phyloP scores from a whole-genome alignment of 1,140 invertebrate species.

The Drosophila pallidifrons region DNA sequence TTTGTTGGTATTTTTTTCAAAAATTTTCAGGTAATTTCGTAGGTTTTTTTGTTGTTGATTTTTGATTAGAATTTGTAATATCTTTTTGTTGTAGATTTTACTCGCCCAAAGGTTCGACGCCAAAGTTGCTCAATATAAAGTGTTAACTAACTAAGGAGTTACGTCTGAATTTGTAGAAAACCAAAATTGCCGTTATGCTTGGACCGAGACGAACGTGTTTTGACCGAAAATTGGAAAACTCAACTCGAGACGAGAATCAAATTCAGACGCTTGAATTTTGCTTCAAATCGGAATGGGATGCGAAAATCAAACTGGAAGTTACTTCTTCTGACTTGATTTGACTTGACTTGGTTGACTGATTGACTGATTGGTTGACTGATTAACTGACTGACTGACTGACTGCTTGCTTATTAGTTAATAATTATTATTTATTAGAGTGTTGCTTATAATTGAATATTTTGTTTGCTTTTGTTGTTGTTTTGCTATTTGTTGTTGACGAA shows the following conservation, averaged over 20 bases:
- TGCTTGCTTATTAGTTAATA: conserved; percentile 47
- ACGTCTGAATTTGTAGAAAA: conserved; percentile 84
- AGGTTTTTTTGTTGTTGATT: conserved; percentile 58
- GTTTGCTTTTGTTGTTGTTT: conserved; percentile 51
- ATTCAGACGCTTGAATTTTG: conserved; percentile 83
- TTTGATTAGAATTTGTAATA: conserved; percentile 57
- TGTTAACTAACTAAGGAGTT: conserved; percentile 70
- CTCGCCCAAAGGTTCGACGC: conserved; percentile 61
- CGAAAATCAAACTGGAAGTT: conserved; percentile 67
- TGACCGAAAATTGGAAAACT: conserved; percentile 69
- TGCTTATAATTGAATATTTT: conserved; percentile 45
- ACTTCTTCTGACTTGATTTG: conserved; percentile 31
- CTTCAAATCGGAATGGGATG: conserved; percentile 74
- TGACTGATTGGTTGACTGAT: conserved; percentile 18
- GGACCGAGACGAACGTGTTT: conserved; percentile 59
- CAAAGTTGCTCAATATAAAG: conserved; percentile 72
- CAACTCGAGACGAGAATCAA: conserved; percentile 72
- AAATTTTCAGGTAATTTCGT: conserved; percentile 84
- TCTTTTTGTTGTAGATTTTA: conserved; percentile 24
- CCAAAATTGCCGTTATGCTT: conserved; percentile 63
- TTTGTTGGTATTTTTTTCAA: conserved; percentile 54
- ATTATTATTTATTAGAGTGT: conserved; percentile 34
- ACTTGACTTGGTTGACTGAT: conserved; percentile 26
- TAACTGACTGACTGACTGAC: conserved; percentile 40
- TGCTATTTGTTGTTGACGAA: conserved; percentile 62